Conservation (phyloP, 2,113 vertebrate genomes). For the Pavo muticus region DNA sequence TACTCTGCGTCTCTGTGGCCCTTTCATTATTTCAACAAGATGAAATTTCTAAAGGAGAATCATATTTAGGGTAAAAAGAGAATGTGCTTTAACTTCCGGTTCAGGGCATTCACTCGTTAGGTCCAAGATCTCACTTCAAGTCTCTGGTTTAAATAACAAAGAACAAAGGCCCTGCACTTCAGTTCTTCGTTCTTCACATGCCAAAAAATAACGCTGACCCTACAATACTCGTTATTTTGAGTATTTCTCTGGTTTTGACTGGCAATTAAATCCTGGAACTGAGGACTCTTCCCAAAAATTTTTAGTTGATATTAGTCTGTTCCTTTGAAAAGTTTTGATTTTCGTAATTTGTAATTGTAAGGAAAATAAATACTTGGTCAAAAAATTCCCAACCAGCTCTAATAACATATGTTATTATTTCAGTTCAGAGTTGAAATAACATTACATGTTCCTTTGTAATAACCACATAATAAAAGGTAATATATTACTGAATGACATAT, state of each 20-base stretch:
- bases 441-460: constrained; percentile 27
- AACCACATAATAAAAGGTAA: background rate
- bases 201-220: background rate
- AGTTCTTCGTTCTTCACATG: background rate
- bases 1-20: background rate
- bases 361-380: background rate
- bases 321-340: constrained; percentile 7
- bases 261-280: background rate
- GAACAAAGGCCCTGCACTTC: background rate
- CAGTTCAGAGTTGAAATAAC: constrained; percentile 16
- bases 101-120: background rate
- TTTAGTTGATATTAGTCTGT: background rate
- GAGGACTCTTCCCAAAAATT: background rate
- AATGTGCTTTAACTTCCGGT: background rate
- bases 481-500: background rate
- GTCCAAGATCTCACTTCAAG: background rate
- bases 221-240: background rate
- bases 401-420: constrained; percentile 1
- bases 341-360: background rate
- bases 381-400: constrained; percentile 69
- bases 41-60: constrained; percentile 15
- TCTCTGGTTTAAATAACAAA: background rate
- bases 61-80: background rate
- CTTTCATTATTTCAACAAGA: background rate
- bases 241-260: background rate